These are phyloP conservation scores for Stigmatopora argus DNA, from an alignment of 2,113 vertebrate genomes.

Conservation along the genomic window DNA sequence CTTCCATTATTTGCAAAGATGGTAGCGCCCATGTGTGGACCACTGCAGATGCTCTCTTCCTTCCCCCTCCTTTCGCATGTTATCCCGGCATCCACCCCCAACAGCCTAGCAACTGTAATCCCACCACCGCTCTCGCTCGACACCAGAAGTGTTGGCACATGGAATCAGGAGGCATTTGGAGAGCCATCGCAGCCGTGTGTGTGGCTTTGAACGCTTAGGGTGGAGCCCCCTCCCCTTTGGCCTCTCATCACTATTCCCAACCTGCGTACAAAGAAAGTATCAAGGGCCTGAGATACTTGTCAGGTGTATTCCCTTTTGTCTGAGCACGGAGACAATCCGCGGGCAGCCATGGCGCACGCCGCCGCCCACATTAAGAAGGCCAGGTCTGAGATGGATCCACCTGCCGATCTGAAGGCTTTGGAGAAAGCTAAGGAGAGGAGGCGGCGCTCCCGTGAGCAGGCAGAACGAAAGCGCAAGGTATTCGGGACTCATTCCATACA, in stretches of 20 bases:
- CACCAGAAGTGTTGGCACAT: background rate
- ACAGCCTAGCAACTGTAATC: background rate
- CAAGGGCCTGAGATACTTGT: background rate
- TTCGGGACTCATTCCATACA: conserved; percentile 27
- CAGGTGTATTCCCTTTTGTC: background rate
- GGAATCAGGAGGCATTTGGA: background rate
- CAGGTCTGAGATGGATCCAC: conserved; percentile 83
- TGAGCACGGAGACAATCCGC: no score
- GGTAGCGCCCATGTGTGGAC: background rate
- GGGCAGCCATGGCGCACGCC: conserved; percentile 85
- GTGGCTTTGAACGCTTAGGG: background rate
- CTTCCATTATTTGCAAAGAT: background rate
- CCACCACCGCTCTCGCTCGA: conserved; percentile 2
- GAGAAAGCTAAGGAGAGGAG: conserved; percentile 86
- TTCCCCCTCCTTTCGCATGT: background rate
- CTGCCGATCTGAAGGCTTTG: conserved; percentile 74
- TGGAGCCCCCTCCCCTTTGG: background rate
- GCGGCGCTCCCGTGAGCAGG: conserved; percentile 83
- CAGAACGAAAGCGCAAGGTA: conserved; percentile 97
- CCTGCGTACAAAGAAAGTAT: background rate
- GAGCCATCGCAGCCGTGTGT: background rate
- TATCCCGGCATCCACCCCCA: background rate
- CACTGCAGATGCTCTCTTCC: conserved; percentile 4
- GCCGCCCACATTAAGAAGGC: conserved; percentile 97
- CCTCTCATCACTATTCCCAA: background rate